phyloP scores from a whole-genome alignment of 2,888 invertebrate genomes.

The Caenorhabditis angaria region DNA sequence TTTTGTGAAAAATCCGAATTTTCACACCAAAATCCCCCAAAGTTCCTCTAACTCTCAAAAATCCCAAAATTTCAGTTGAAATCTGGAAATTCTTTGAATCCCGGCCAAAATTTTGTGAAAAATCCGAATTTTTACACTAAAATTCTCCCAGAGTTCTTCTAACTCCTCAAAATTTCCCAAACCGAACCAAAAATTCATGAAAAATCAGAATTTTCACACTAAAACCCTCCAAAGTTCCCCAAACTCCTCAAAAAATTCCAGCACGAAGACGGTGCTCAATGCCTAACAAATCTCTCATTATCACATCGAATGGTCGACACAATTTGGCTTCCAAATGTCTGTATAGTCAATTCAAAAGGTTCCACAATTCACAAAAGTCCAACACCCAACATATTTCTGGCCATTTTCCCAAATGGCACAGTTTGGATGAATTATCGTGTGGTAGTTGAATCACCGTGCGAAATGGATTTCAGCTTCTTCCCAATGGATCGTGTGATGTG shows the following conservation, averaged over 20 bases:
- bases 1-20: no score
- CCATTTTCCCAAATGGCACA: conserved; percentile 72
- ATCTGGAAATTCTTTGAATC: not conserved
- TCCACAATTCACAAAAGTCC: conserved; percentile 69
- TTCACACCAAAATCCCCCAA: no score
- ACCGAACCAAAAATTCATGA: no score
- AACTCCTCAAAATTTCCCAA: no score
- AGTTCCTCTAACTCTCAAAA: no score
- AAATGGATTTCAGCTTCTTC: conserved; percentile 69
- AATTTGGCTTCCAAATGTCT: conserved; percentile 71
- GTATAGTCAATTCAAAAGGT: conserved; percentile 63
- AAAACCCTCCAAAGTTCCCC: not conserved
- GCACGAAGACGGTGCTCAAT: conserved; percentile 70
- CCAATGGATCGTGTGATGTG: conserved; percentile 71
- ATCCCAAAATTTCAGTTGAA: no score
- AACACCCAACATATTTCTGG: conserved; percentile 71
- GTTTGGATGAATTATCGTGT: conserved; percentile 68
- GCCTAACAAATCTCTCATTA: conserved; percentile 69
- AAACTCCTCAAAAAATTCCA: conserved; percentile 34
- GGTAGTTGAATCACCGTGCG: conserved; percentile 70
- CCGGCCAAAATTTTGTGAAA: not conserved
- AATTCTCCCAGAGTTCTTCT: no score
- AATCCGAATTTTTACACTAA: no score
- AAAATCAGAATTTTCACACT: not conserved
- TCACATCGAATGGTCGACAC: conserved; percentile 67